These are phyloP conservation scores for Lasiommata megera DNA, from an alignment of 2,888 invertebrate genomes.

Conservation along the genomic window DNA sequence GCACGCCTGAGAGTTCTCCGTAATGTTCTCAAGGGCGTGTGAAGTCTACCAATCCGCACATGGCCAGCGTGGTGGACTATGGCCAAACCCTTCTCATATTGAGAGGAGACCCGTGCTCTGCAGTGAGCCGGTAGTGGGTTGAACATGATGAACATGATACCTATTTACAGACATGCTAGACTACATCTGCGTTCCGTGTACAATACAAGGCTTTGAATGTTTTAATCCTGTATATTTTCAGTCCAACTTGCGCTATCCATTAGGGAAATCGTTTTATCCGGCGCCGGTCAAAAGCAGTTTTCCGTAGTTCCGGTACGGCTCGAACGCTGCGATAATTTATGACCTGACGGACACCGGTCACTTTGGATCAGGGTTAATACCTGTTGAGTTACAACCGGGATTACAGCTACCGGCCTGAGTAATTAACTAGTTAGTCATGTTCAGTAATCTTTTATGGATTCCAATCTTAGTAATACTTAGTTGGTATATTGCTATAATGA, in stretches of 20 bases:
- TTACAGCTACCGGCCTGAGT: constrained; percentile 38
- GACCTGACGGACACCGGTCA: constrained; percentile 60
- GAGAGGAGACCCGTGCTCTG: too few species aligned
- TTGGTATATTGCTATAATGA: background rate
- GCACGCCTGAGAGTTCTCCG: too few species aligned
- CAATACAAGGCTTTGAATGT: background rate
- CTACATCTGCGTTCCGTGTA: too few species aligned
- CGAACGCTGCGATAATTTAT: constrained; percentile 59
- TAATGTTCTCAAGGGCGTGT: too few species aligned
- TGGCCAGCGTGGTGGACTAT: too few species aligned
- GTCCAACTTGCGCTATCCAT: constrained; percentile 21
- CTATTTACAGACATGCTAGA: too few species aligned
- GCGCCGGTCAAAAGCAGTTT: constrained; percentile 28
- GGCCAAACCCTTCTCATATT: too few species aligned
- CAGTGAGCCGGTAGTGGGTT: too few species aligned
- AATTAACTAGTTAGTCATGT: constrained; percentile 33
- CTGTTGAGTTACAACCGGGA: constrained; percentile 74
- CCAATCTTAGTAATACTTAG: background rate
- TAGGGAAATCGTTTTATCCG: constrained; percentile 29
- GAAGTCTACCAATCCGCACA: too few species aligned
- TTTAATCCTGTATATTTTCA: constrained; percentile 7
- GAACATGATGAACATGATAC: too few species aligned
- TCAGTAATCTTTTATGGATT: constrained; percentile 11
- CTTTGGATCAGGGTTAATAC: constrained; percentile 69
- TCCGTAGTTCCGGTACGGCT: constrained; percentile 34